Base-by-base conservation (phyloP, 2,113 vertebrate genomes). In the Bujurquina vittata region DNA sequence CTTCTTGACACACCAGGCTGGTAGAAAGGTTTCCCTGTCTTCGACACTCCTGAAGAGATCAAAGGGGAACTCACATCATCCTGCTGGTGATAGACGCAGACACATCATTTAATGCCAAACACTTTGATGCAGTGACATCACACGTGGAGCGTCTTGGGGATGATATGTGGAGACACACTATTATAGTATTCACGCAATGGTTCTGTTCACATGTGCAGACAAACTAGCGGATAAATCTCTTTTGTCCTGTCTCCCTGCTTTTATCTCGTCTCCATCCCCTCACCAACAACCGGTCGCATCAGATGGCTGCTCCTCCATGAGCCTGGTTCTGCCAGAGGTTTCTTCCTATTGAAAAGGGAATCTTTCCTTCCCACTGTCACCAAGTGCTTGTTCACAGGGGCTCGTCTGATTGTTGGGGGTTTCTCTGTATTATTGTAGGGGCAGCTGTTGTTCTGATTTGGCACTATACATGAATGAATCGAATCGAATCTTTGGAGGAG, bases 1-100 rank as follows among this genome's bases (percentile, higher is more conserved):
- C 5, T 93, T 14, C 85, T 91, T 12, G 92, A 91, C 80, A 94
- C 90, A 3, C 89, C 87, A 6, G 91, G 93, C 18, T 93, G 90
- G 87, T 91, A 86, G 89, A 92, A 87, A 85, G 75, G 80, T 61
- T 90, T 85, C 79, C 10, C 29, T 18, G 84, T 10, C 11, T 22
- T 1, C 0, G 54, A 91, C 72, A 92, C 87, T 3, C 76, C 92
- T 17, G 84, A 87, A 37, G 65, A 3, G 0, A 87, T 90, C 29
- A 92, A 86, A 80, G 91, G 93, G 8, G 87, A 92, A 65, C 14
- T 29, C 84, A 92, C 3, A 73, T 91, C 52, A 92, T 92, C 84
- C 85, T 93, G 35, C 67, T 92, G 46, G 79, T 88, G 35, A 80
- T 92, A 26, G 91, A 93, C 1, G 72, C 88, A 55, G 92, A 92